phyloP scores from a whole-genome alignment of 1,140 invertebrate genomes.

The Anastatus disparis region DNA sequence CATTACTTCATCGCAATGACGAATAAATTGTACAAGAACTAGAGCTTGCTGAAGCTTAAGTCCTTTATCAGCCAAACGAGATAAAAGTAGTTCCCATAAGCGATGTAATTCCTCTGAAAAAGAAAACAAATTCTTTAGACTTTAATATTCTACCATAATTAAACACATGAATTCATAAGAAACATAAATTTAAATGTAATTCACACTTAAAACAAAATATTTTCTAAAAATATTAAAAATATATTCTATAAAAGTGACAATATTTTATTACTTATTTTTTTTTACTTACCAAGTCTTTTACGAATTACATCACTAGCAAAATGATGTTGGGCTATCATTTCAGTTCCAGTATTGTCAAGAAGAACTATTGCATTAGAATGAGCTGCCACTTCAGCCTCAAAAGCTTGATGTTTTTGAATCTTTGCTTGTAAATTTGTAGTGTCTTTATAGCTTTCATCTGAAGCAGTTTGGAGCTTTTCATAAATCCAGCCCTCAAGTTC shows the following conservation, averaged over 20 bases:
- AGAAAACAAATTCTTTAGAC: too few relatives aligned
- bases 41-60: conserved; percentile 96
- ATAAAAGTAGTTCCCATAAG: conserved; percentile 94
- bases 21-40: conserved; percentile 95
- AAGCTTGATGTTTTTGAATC: conserved; percentile 99
- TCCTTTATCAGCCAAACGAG: conserved; percentile 93
- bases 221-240: too few relatives aligned
- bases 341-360: conserved; percentile 94
- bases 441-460: conserved; percentile 98
- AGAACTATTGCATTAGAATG: conserved; percentile 98
- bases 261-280: too few relatives aligned
- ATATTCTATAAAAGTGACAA: too few relatives aligned
- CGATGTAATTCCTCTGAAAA: conserved; percentile 86
- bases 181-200: too few relatives aligned
- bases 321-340: conserved; percentile 97
- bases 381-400: conserved; percentile 98
- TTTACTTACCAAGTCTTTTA: conserved; percentile 76
- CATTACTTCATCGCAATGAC: conserved; percentile 98
- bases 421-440: conserved; percentile 98
- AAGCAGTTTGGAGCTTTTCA: conserved; percentile 98
- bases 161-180: too few relatives aligned
- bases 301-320: conserved; percentile 95
- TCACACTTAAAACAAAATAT: too few relatives aligned
- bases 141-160: too few relatives aligned
- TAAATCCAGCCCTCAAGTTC: conserved; percentile 99